Conservation (phyloP, 2,888 invertebrate genomes). For the Trypoxylon attenuatum region DNA sequence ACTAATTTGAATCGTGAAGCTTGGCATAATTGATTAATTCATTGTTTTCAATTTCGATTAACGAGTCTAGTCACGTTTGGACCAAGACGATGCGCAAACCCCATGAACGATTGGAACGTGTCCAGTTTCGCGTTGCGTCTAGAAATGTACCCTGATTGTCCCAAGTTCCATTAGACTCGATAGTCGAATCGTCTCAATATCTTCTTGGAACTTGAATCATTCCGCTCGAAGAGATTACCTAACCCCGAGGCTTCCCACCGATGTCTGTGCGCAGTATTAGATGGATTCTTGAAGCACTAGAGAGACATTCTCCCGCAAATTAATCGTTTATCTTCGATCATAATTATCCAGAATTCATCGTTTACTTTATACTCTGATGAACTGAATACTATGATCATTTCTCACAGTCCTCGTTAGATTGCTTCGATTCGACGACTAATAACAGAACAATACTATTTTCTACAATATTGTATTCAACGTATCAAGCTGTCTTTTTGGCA, state of each 20-base stretch:
- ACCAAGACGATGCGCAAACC: conserved; percentile 8
- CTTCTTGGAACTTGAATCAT: conserved; percentile 42
- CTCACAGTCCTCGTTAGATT: too few species aligned
- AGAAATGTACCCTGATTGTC: conserved; percentile 37
- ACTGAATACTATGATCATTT: too few species aligned
- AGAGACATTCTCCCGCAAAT: conserved; percentile 23
- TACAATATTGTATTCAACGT: too few species aligned
- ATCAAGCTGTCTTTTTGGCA: too few species aligned
- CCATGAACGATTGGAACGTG: conserved; percentile 37
- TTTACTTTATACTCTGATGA: too few species aligned
- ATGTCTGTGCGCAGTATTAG: conserved; percentile 22
- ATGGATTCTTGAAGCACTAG: conserved; percentile 27
- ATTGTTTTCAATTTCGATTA: conserved; percentile 7
- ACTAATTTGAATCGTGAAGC: not conserved
- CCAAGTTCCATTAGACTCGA: conserved; percentile 43
- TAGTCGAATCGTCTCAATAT: conserved; percentile 40
- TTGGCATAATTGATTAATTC: conserved; percentile 12
- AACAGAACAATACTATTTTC: too few species aligned
- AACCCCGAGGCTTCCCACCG: conserved; percentile 6
- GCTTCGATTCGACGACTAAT: too few species aligned
- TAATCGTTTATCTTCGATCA: conserved; percentile 32
- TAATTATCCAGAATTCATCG: conserved; percentile 20
- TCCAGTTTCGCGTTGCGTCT: conserved; percentile 38
- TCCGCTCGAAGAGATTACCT: conserved; percentile 7
- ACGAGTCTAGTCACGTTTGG: conserved; percentile 13